These are phyloP conservation scores for Leontopithecus rosalia DNA, from an alignment of 2,797 vertebrate genomes.

Conservation along the genomic window DNA sequence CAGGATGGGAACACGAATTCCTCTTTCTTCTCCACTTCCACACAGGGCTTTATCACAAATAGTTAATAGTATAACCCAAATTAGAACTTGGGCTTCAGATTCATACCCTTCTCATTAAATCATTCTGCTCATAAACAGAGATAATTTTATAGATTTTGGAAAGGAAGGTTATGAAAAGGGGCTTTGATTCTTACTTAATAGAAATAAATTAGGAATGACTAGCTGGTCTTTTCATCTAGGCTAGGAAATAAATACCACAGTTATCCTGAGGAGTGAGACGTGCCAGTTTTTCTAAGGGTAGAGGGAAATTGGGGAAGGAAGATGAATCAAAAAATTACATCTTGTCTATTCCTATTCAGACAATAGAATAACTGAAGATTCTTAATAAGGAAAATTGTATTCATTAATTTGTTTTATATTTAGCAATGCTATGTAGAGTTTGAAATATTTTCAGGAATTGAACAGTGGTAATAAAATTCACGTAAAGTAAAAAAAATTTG, in stretches of 20 bases:
- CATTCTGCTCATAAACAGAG: neutral
- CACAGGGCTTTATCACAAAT: neutral
- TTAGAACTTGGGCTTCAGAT: neutral
- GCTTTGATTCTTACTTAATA: constrained; percentile 1
- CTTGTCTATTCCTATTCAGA: constrained; percentile 40
- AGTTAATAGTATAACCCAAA: neutral
- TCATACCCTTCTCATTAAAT: neutral
- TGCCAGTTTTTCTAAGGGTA: neutral
- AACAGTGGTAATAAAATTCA: constrained; percentile 36
- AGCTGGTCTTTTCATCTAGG: neutral
- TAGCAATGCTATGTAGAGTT: neutral
- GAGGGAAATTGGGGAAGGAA: neutral
- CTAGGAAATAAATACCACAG: neutral
- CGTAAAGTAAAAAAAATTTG: constrained; percentile 50
- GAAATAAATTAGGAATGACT: neutral
- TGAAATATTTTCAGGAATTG: constrained; percentile 57
- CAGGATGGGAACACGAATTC: neutral
- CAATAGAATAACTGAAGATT: constrained; percentile 40
- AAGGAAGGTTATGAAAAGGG: neutral
- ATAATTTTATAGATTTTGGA: neutral
- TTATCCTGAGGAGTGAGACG: neutral
- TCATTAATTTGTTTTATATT: constrained; percentile 54
- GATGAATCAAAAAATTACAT: neutral
- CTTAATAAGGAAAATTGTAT: neutral
- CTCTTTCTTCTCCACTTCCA: neutral